phyloP scores from a whole-genome alignment of 2,888 invertebrate genomes.

The Pristionchus fissidentatus region DNA sequence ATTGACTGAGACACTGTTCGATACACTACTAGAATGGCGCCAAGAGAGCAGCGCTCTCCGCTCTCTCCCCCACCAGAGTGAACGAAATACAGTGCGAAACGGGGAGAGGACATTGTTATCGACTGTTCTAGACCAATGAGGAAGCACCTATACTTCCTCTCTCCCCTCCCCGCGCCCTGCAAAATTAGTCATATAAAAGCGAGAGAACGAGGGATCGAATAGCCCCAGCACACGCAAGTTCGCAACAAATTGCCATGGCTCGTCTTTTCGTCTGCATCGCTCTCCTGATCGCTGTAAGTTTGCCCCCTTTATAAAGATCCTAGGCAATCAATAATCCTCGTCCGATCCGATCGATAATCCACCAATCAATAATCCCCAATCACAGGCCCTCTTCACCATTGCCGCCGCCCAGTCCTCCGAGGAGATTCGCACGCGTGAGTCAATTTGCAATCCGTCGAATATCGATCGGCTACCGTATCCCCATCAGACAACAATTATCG shows the following conservation, averaged over 20 bases:
- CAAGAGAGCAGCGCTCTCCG: no score
- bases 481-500: background rate
- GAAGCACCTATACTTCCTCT: background rate
- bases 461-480: background rate
- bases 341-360: no score
- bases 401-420: constrained; percentile 23
- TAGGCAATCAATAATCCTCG: constrained; percentile 20
- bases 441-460: background rate
- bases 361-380: constrained; percentile 19
- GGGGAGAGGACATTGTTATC: background rate
- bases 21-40: no score
- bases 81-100: background rate
- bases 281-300: constrained; percentile 6
- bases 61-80: background rate
- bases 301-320: background rate
- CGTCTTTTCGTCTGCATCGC: background rate
- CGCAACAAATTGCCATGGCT: constrained; percentile 20
- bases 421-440: constrained; percentile 19
- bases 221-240: constrained; percentile 16
- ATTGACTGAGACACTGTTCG: no score
- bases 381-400: constrained; percentile 25
- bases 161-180: background rate
- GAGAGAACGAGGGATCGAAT: no score
- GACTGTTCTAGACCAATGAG: background rate
- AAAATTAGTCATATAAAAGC: no score